Evolutionary conservation across 2,113 vertebrate species (phyloP).

Genomic region (Thymallus thymallus): DNA sequence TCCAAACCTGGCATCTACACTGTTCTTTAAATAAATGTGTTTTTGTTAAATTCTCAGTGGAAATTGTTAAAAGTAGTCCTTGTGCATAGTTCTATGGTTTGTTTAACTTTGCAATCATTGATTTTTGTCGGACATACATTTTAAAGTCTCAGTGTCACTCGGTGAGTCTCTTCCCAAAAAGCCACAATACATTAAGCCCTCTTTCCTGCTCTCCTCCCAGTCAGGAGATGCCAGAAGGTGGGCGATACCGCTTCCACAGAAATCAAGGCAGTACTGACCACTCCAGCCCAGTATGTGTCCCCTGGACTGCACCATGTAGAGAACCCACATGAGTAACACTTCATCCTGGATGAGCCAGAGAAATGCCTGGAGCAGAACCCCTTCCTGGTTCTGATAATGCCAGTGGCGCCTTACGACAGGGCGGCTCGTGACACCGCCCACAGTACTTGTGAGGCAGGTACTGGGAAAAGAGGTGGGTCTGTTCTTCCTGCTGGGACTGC

Average conservation of each 20-base stretch:
- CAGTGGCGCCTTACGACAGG: slow-evolving; percentile 37
- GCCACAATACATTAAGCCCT: slow-evolving; percentile 32
- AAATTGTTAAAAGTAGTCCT: no score
- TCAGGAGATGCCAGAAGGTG: background rate
- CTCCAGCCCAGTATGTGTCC: slow-evolving; percentile 11
- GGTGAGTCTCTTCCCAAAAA: slow-evolving; percentile 17
- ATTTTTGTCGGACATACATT: no score
- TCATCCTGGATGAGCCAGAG: slow-evolving; percentile 46
- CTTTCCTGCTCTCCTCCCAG: background rate
- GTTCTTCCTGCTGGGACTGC: slow-evolving; percentile 53
- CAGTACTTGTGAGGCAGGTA: slow-evolving; percentile 54
- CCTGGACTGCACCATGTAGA: slow-evolving; percentile 33
- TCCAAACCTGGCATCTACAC: no score
- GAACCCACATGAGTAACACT: slow-evolving; percentile 51
- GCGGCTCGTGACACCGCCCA: slow-evolving; percentile 22
- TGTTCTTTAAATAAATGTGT: no score
- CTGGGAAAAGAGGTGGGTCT: slow-evolving; percentile 29
- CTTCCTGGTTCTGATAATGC: slow-evolving; percentile 64
- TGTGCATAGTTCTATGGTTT: no score
- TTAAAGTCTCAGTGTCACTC: no score
- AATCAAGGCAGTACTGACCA: background rate
- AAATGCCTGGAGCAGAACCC: slow-evolving; percentile 39
- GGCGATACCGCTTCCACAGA: background rate
- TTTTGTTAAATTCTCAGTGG: no score
- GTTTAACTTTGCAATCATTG: no score